These are phyloP conservation scores for Ditylenchus weischeri DNA, from an alignment of 2,888 invertebrate genomes.

Conservation along the genomic window DNA sequence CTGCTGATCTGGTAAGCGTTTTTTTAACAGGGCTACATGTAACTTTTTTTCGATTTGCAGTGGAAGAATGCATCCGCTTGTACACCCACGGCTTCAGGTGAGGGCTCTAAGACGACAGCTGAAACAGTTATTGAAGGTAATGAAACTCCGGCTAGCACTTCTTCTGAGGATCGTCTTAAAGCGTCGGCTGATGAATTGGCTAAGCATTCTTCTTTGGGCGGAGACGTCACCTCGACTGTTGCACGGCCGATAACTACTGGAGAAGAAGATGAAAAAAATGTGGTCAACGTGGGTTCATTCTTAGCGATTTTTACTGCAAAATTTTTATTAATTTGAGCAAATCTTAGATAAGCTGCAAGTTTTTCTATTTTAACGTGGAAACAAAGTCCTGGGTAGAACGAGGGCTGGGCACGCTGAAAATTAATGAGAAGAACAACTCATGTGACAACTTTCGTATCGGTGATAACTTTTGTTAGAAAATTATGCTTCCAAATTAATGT, in stretches of 20 bases:
- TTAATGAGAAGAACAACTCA: constrained; percentile 31
- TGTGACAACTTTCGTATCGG: constrained; percentile 28
- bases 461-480: constrained; percentile 1
- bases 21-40: background rate
- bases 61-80: constrained; percentile 5
- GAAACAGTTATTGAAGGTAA: constrained; percentile 13
- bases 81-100: background rate
- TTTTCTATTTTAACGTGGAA: constrained; percentile 49
- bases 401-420: constrained; percentile 40
- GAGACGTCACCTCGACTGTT: background rate
- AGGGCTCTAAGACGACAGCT: background rate
- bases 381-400: constrained; percentile 47
- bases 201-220: background rate
- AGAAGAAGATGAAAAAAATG: constrained; percentile 47
- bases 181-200: constrained; percentile 19
- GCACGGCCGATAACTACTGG: constrained; percentile 44
- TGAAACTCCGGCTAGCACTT: constrained; percentile 6
- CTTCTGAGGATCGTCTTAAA: constrained; percentile 18
- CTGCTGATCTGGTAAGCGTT: constrained; percentile 7
- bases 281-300: constrained; percentile 38
- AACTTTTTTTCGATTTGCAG: constrained; percentile 2
- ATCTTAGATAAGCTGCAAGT: constrained; percentile 51
- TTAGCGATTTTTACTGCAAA: background rate
- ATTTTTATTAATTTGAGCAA: constrained; percentile 14
- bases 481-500: background rate